Evolutionary conservation across 2,888 invertebrate genomes (phyloP).

Genomic region (Clivina fossor): DNA sequence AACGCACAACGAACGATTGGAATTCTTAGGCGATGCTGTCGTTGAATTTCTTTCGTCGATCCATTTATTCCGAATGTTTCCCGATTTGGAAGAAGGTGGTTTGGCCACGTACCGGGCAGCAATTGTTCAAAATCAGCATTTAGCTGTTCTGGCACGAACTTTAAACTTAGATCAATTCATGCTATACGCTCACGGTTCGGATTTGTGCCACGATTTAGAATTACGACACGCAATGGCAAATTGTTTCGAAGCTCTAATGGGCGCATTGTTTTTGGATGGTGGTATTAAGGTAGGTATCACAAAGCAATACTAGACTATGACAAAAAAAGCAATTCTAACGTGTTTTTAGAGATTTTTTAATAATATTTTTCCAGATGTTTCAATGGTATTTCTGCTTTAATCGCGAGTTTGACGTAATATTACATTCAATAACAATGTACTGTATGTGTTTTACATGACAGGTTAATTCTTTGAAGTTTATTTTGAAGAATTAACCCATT

Average conservation of each 20-base stretch:
- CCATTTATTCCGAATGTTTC: conserved; percentile 96
- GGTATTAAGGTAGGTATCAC: conserved; percentile 81
- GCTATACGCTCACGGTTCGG: conserved; percentile 97
- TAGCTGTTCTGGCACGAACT: conserved; percentile 87
- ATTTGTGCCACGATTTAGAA: conserved; percentile 95
- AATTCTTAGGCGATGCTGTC: conserved; percentile 98
- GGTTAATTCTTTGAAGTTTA: too few species aligned
- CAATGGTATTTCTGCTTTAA: too few species aligned
- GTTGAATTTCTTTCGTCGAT: conserved; percentile 96
- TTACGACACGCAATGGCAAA: conserved; percentile 98
- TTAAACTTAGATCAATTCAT: conserved; percentile 90
- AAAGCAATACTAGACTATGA: too few species aligned
- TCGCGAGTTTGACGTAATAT: too few species aligned
- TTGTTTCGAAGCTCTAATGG: conserved; percentile 99
- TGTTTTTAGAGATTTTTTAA: conserved; percentile 18
- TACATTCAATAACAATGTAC: too few species aligned
- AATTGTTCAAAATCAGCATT: conserved; percentile 97
- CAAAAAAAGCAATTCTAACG: too few species aligned
- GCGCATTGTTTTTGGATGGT: conserved; percentile 91
- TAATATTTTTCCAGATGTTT: background rate
- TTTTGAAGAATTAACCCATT: too few species aligned
- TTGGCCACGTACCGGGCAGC: conserved; percentile 96
- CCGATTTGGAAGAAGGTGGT: conserved; percentile 95
- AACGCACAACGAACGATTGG: conserved; percentile 93
- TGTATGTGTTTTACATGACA: too few species aligned